phyloP scores from a whole-genome alignment of 2,888 invertebrate species.

The Epistrophe eligans region DNA sequence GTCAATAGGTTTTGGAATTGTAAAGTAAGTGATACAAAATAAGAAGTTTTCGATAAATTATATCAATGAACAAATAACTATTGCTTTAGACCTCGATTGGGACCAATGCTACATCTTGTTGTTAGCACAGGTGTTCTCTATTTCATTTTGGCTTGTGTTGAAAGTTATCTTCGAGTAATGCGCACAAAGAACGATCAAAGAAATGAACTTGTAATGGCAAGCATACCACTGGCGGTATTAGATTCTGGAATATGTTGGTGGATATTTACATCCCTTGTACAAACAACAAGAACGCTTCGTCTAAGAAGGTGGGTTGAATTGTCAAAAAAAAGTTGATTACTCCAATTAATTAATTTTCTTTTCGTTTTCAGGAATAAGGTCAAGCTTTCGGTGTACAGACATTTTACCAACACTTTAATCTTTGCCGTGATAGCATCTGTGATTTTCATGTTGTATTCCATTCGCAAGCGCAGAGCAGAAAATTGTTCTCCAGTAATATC shows the following conservation, averaged over 20 bases:
- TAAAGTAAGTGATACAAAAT: conserved; percentile 88
- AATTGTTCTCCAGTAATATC: conserved; percentile 89
- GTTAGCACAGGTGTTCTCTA: conserved; percentile 93
- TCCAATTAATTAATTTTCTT: conserved; percentile 48
- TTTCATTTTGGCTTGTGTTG: conserved; percentile 93
- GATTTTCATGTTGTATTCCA: conserved; percentile 96
- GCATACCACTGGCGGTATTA: conserved; percentile 93
- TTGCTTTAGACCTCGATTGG: conserved; percentile 90
- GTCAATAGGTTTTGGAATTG: conserved; percentile 97
- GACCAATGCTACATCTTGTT: conserved; percentile 94
- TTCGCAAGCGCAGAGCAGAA: conserved; percentile 91
- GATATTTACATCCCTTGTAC: conserved; percentile 94
- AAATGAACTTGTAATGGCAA: conserved; percentile 89
- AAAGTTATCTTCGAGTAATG: conserved; percentile 92
- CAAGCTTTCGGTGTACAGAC: conserved; percentile 94
- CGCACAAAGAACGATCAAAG: conserved; percentile 87
- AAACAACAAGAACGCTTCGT: conserved; percentile 94
- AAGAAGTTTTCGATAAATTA: not conserved
- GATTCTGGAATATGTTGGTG: conserved; percentile 97
- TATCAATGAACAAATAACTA: not conserved
- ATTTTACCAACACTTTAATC: conserved; percentile 97
- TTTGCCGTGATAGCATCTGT: conserved; percentile 96
- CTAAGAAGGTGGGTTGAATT: conserved; percentile 87
- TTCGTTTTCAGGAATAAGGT: conserved; percentile 91
- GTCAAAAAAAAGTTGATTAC: not conserved